Conservation (phyloP, 2,113 vertebrate genomes). For the Serilophus lunatus region DNA sequence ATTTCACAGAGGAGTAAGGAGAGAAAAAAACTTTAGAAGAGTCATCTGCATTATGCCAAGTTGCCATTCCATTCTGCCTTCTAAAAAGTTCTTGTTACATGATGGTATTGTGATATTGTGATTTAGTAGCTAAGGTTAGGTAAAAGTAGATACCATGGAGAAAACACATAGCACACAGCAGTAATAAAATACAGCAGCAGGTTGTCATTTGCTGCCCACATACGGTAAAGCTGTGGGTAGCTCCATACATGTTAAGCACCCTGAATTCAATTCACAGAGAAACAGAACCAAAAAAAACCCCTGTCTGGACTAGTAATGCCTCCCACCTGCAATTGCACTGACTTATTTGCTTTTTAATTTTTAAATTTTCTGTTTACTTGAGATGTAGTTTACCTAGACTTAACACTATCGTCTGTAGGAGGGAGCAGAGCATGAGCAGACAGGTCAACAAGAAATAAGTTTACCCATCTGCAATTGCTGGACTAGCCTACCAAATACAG, state of each 20-base stretch:
- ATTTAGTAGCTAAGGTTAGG: conserved; percentile 9
- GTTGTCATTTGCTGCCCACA: conserved; percentile 25
- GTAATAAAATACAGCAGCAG: conserved; percentile 12
- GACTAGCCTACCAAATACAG: neutral
- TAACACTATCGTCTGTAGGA: neutral
- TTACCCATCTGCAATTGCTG: neutral
- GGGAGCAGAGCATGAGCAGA: neutral
- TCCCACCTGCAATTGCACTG: neutral
- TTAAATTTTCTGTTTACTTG: neutral
- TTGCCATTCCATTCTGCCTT: neutral
- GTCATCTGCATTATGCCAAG: neutral
- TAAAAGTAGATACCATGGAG: conserved; percentile 1
- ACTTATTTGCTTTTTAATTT: neutral
- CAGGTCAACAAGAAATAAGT: neutral
- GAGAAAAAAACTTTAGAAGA: neutral
- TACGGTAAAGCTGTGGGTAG: neutral
- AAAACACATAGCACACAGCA: neutral
- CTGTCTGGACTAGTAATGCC: neutral
- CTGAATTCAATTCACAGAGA: neutral
- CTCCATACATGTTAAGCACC: neutral
- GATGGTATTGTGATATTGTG: neutral
- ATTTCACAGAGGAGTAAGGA: neutral
- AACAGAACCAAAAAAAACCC: neutral
- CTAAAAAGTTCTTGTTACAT: neutral
- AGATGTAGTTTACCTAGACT: neutral